Base-by-base conservation (phyloP, 2,888 invertebrate genomes). In the Drosophila mercatorum region DNA sequence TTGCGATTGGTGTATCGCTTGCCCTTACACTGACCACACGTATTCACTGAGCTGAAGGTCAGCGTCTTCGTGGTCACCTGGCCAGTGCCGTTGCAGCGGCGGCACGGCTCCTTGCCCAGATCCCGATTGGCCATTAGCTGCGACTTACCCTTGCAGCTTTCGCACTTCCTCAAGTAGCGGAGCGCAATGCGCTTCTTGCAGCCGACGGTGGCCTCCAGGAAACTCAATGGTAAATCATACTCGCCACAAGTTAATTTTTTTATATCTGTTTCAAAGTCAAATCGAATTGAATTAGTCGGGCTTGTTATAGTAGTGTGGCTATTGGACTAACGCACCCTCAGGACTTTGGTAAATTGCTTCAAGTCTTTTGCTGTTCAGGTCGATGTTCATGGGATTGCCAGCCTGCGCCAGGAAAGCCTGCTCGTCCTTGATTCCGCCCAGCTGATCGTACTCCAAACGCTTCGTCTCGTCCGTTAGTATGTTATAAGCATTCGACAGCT, bases 401-500 rank as follows among this genome's bases (percentile, higher is more conserved):
- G 89, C 87, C 59, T 88, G 81, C 38, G 86, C 81, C 1, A 91
- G 75, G 38, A 91, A 91, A 4, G 87, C 76, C 12, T 81, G 80
- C 28, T 91, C 89, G 51, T 86, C 86, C 49, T 78, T 79, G 0
- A 91, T 83, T 12, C 76, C 75, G 1, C 92, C 92, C 51, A 87
- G 65, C 59, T 88, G 84, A 64, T 92, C 92, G 57, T 92, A 92
- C 55, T 92, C 91, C 91, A 96, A 95, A 67, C 98, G 95, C 93
- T 98, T 98, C 1, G 93, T 94, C 28, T 97, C 97, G 94, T 99
- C 99, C 8, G 92, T 92, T 8, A 93, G 75, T 36, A 99, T 97
- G 94, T 99, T 98, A 93, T 99, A 99, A 0, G 99, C 99, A 93
- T 99, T 99, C 0, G 98, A 98, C 6, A 99, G 98, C 92, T 98